A percentile compares a stretch with the other conserved stretches of the same genome.
Conservation (phyloP, 2,797 vertebrate genomes). For the Crenichthys baileyi region DNA sequence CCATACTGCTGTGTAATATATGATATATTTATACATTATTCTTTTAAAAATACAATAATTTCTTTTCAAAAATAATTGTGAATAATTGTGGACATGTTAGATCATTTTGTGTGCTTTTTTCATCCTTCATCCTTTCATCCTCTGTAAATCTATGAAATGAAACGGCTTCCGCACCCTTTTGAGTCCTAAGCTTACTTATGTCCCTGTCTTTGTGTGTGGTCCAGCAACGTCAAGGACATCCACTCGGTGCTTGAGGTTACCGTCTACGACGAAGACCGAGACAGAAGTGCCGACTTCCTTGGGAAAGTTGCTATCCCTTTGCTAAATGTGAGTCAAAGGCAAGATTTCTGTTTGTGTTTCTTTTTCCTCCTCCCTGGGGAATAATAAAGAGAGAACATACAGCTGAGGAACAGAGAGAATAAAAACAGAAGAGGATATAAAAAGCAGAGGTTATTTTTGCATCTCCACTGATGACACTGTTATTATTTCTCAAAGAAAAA, state of each 20-base stretch:
- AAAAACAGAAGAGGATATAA: slow-evolving; percentile 70
- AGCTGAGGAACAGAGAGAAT: slow-evolving; percentile 54
- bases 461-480: slow-evolving; percentile 68
- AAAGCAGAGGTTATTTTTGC: slow-evolving; percentile 77
- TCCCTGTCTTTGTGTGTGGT: slow-evolving; percentile 62
- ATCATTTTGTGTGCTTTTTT: slow-evolving; percentile 16
- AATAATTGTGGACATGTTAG: slow-evolving; percentile 2
- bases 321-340: slow-evolving; percentile 90
- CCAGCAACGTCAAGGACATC: slow-evolving; percentile 97
- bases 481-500: slow-evolving; percentile 69
- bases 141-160: slow-evolving; percentile 2
- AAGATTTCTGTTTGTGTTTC: slow-evolving; percentile 47
- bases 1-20: slow-evolving; percentile 3
- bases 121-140: no score
- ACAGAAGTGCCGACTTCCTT: slow-evolving; percentile 96
- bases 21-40: slow-evolving; percentile 9
- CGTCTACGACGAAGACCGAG: slow-evolving; percentile 96
- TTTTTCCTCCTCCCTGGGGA: slow-evolving; percentile 64
- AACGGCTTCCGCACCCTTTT: background rate
- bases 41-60: background rate
- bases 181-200: slow-evolving; percentile 4
- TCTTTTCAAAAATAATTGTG: background rate
- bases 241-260: slow-evolving; percentile 97
- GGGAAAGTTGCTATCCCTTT: slow-evolving; percentile 97
- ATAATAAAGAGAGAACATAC: slow-evolving; percentile 53